Percentiles rank a stretch among this genome's conserved stretches.
Conservation (phyloP, 2,797 vertebrate species). For the Rhadinocentrus ornatus region DNA sequence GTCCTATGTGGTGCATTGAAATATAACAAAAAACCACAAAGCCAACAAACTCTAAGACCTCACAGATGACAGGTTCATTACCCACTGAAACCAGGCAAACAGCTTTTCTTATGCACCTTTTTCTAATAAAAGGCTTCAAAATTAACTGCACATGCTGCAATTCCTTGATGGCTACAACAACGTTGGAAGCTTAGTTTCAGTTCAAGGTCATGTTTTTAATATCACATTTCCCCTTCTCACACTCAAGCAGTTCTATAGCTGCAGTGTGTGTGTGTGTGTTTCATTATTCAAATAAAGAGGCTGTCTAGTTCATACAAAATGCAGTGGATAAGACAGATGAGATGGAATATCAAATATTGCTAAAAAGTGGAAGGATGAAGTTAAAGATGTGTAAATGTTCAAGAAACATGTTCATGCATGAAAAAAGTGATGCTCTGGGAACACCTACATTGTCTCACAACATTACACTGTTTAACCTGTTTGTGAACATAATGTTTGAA, state of each 20-base stretch:
- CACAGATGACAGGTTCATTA: conserved; percentile 82
- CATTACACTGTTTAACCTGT: background rate
- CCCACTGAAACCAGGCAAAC: conserved; percentile 71
- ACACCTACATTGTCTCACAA: background rate
- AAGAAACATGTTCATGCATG: background rate
- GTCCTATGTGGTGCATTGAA: conserved; percentile 77
- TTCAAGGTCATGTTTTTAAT: conserved; percentile 69
- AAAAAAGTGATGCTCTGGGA: background rate
- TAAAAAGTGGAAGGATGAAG: background rate
- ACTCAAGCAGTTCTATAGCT: conserved; percentile 30
- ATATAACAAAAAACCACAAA: conserved; percentile 75
- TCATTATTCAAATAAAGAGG: conserved; percentile 35
- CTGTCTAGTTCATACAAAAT: conserved; percentile 54
- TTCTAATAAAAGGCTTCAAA: conserved; percentile 71
- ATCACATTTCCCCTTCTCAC: conserved; percentile 35
- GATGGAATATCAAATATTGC: conserved; percentile 19
- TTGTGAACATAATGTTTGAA: background rate
- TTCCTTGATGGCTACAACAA: conserved; percentile 51
- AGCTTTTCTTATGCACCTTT: conserved; percentile 70
- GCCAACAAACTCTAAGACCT: conserved; percentile 69
- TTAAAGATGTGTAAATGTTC: background rate
- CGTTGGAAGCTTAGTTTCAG: conserved; percentile 55
- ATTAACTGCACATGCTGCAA: conserved; percentile 73
- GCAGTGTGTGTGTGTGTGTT: conserved; percentile 19
- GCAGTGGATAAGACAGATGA: conserved; percentile 39